Base-by-base conservation (phyloP, 2,888 invertebrate species). In the Gymnosoma rotundatum region DNA sequence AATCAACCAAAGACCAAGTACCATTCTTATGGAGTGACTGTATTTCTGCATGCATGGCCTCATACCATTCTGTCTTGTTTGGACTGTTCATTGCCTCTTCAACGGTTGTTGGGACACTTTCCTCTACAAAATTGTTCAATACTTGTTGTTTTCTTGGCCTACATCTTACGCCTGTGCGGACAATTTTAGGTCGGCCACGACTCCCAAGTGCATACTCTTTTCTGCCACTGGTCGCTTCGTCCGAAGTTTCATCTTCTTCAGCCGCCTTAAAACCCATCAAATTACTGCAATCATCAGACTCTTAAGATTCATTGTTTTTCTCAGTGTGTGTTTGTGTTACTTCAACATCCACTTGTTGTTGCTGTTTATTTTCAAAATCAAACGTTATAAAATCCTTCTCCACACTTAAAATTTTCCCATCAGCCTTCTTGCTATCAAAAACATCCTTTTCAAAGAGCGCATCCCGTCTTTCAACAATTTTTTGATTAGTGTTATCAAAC, bases 31-130 rank as follows among this genome's bases (percentile, higher is more conserved):
- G 54, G 10, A 64, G 20, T 12, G 74, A 52, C 36, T 21, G 0
- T 3, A 75, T 64, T 36, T 64, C 64, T 1, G n/a, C 5, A 21
- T 45, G 10, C 66, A 75, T 75, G 18, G 58, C 75, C 18, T 75
- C 58, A 0, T n/a, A 58, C 66, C 75, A 75, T 0, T 36, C 38
- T 14, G 21, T 21, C 1, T 10, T 2, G 10, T 66, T 50, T 5
- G 9, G 9, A 14, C 64, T 45, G 6, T 18, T 4, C 18, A 64
- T 32, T 42, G 32, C 74, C 32, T 75, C 45, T 45, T 66, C 48
- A 36, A 56, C 45, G n/a, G 56, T 36, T 3, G 8, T 64, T 10
- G 64, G 64, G 2, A 64, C 42, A 21, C 3, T 1, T 42, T 56
- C 45, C 38, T 12, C 8, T 12, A 38, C 16, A 2, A 69, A 42